Evolutionary conservation across 2,888 invertebrate species (phyloP), one percentile per base, ranked within the genome.

Genomic region (Acanthopleura granulata): DNA sequence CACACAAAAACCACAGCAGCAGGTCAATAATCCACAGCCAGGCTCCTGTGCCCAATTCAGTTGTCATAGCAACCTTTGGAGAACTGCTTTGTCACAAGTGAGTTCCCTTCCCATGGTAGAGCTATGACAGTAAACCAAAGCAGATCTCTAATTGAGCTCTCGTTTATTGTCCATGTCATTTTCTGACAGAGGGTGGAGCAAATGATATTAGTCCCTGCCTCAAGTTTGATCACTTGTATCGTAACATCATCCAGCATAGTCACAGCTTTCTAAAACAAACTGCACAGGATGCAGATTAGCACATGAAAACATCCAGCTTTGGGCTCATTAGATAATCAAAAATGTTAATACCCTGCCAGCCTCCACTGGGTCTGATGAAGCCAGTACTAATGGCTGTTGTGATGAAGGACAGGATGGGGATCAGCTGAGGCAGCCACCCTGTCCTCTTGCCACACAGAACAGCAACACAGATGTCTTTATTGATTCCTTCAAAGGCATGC

Each of bases 21-120:
- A 27, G 9, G 66, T 66, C 66, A 66, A 66, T 66, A 57, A n/a
- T 22, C 57, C 57, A 57, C 57, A 66, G 66, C 66, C 66, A 22
- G 12, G 25, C 29, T 16, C 29, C 29, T 22, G 16, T 27, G 14
- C 22, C 66, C 22, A 27, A 27, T 27, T 22, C 27, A 66, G 66
- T 66, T 66, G 66, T 25, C 66, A 66, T 66, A 27, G 66, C 66
- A 66, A 66, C 66, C 22, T 18, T 66, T 18, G 25, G 25, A 66
- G 25, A 22, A 66, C 27, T 66, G 29, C 66, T 27, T 25, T 57
- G 57, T 57, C 57, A 57, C 16, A 66, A 12, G 4, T 66, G 22
- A 40, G 6, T 27, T 66, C 27, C 66, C 57, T 57, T 57, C 57
- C 57, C 57, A 57, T 57, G 57, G n/a, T 57, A 22, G 6, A 57